Percentiles rank a stretch among this genome's conserved stretches.
Evolutionary conservation across 2,888 invertebrate genomes (phyloP).

Genomic region (Ophion ellenae): DNA sequence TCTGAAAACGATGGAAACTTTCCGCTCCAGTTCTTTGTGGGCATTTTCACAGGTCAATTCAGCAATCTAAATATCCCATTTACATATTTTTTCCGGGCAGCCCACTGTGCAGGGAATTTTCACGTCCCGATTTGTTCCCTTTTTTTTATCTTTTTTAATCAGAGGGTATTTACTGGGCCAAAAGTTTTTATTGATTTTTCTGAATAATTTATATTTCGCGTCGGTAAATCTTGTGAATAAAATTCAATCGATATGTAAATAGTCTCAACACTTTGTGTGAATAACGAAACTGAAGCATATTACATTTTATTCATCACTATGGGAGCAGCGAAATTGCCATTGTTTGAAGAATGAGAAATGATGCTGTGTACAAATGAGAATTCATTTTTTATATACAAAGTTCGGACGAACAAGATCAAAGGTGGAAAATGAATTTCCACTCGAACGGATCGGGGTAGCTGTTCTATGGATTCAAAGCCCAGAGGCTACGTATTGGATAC

Average conservation of each 20-base stretch:
- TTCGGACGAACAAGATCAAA: constrained; percentile 24
- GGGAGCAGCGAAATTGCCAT: no score
- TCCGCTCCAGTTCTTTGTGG: not conserved
- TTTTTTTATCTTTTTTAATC: not conserved
- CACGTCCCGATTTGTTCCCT: not conserved
- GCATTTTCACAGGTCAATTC: not conserved
- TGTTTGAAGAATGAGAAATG: no score
- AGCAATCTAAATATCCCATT: not conserved
- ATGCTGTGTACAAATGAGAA: constrained; percentile 12
- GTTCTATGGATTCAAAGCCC: not conserved
- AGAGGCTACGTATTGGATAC: constrained; percentile 9
- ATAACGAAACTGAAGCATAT: no score
- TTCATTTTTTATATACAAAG: not conserved
- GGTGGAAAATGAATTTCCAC: constrained; percentile 44
- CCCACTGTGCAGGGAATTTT: not conserved
- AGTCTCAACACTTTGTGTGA: not conserved
- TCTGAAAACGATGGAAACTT: not conserved
- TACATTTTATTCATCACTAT: no score
- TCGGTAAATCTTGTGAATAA: not conserved
- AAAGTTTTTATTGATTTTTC: not conserved
- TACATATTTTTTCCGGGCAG: not conserved
- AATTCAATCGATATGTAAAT: not conserved
- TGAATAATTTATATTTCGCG: not conserved
- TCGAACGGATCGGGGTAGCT: not conserved
- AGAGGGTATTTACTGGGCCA: not conserved